Conservation (phyloP, 2,888 invertebrate species). For the Sialis lutaria region DNA sequence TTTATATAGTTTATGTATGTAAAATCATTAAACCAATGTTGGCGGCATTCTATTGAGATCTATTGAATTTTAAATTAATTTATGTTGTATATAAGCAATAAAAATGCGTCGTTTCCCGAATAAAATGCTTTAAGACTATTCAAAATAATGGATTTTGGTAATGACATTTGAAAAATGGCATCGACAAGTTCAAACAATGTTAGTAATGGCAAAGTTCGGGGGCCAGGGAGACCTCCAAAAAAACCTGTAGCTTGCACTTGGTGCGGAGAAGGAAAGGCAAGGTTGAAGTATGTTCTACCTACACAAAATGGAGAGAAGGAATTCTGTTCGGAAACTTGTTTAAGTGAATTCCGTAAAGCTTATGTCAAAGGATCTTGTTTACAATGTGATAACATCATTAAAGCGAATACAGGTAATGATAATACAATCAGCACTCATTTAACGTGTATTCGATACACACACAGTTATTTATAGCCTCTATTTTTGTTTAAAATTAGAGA, state of each 20-base stretch:
- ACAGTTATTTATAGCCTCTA: too few species aligned
- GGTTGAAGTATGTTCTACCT: slow-evolving; percentile 71
- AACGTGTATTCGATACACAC: too few species aligned
- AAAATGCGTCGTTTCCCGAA: too few species aligned
- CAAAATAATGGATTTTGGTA: too few species aligned
- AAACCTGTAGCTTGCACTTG: slow-evolving; percentile 57
- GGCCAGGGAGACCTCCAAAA: slow-evolving; percentile 67
- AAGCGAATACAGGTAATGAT: slow-evolving; percentile 40
- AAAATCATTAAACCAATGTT: too few species aligned
- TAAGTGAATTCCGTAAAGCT: slow-evolving; percentile 76
- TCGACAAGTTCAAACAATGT: slow-evolving; percentile 1
- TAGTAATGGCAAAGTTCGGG: slow-evolving; percentile 33
- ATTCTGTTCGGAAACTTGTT: slow-evolving; percentile 80
- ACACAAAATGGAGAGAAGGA: slow-evolving; percentile 80
- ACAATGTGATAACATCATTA: slow-evolving; percentile 74
- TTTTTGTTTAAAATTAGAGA: too few species aligned
- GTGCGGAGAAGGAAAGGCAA: slow-evolving; percentile 71
- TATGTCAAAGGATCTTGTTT: slow-evolving; percentile 76
- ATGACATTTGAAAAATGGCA: neutral
- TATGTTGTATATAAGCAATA: too few species aligned
- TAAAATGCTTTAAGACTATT: too few species aligned
- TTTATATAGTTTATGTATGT: too few species aligned
- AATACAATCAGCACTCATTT: too few species aligned
- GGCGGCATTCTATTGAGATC: too few species aligned
- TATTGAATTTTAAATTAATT: too few species aligned